Percentiles rank a stretch among this genome's conserved stretches.
These are phyloP conservation scores for Melitaea athalia DNA, from an alignment of 2,888 invertebrate genomes.

Conservation along the genomic window DNA sequence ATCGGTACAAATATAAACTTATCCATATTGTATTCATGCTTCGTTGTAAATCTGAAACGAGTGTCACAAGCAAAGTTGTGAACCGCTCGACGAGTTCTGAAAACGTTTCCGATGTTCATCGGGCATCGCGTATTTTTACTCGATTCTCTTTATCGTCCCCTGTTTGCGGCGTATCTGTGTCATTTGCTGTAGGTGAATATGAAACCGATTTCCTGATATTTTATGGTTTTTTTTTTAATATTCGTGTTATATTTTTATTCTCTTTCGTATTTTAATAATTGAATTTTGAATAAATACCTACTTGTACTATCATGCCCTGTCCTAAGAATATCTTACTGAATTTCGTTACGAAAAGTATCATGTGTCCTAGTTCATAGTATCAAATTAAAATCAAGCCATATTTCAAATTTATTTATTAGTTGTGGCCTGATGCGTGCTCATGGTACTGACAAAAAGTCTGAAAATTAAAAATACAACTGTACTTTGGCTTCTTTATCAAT, in stretches of 20 bases:
- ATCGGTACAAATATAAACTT: too few species aligned
- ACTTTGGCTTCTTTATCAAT: too few species aligned
- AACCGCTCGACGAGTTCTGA: conserved; percentile 55
- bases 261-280: background rate
- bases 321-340: too few species aligned
- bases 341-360: too few species aligned
- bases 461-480: too few species aligned
- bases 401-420: too few species aligned
- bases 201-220: background rate
- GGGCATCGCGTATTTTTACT: conserved; percentile 51
- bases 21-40: conserved; percentile 34
- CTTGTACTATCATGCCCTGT: too few species aligned
- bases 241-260: background rate
- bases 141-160: conserved; percentile 52
- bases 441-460: too few species aligned
- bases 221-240: background rate
- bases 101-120: conserved; percentile 67
- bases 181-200: conserved; percentile 36
- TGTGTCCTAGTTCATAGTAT: too few species aligned
- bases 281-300: background rate
- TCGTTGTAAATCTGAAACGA: conserved; percentile 46
- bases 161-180: conserved; percentile 51
- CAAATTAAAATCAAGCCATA: too few species aligned
- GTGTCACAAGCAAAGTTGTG: conserved; percentile 61
- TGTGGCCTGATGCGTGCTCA: too few species aligned